A percentile compares a stretch with the other conserved stretches of the same genome.
These are phyloP conservation scores for Meandrusa payeni DNA, from an alignment of 2,888 invertebrate species.

Conservation along the genomic window DNA sequence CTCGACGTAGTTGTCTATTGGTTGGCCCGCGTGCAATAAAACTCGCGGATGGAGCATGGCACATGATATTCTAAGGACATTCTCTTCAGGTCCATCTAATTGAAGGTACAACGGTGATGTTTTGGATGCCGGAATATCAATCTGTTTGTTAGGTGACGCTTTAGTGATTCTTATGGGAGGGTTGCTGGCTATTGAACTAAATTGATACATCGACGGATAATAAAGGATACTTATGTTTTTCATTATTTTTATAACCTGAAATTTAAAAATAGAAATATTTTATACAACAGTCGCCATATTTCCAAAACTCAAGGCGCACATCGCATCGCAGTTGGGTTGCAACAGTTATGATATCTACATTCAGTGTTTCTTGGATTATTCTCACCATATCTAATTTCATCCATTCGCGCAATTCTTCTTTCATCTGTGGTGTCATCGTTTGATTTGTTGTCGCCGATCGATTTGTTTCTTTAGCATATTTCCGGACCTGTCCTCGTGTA, in stretches of 20 bases:
- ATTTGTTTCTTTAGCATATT: conserved; percentile 29
- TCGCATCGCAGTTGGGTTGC: no score
- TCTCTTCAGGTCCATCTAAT: conserved; percentile 58
- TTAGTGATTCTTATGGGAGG: conserved; percentile 48
- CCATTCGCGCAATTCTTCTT: conserved; percentile 63
- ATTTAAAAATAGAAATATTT: no score
- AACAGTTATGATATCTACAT: no score
- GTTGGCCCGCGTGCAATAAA: conserved; percentile 48
- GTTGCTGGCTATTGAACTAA: conserved; percentile 48
- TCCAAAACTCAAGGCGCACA: no score
- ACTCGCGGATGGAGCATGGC: conserved; percentile 55
- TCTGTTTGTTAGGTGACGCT: conserved; percentile 32
- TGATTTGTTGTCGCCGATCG: conserved; percentile 26
- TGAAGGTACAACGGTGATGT: conserved; percentile 59
- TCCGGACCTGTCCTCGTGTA: no score
- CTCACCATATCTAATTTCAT: conserved; percentile 44
- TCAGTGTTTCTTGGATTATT: no score
- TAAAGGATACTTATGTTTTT: conserved; percentile 38
- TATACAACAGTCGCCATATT: no score
- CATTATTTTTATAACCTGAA: conserved; percentile 43
- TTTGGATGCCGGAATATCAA: conserved; percentile 54
- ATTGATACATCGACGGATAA: conserved; percentile 57
- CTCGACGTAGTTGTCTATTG: conserved; percentile 49
- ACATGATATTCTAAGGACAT: conserved; percentile 47
- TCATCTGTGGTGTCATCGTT: conserved; percentile 31